Conservation (phyloP, 1,140 invertebrate species). For the Armadillidium nasatum region DNA sequence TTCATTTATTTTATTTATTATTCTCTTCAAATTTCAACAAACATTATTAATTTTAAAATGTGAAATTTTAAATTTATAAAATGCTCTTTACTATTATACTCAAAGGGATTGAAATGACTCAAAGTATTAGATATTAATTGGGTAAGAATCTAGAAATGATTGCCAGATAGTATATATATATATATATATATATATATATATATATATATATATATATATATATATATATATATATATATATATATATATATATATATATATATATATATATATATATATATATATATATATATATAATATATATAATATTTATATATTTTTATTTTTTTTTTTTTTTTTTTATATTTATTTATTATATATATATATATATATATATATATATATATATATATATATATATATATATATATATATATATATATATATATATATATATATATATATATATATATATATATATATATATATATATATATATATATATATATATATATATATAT, state of each 20-base stretch:
- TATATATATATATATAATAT: slow-evolving; percentile 19
- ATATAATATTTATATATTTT: slow-evolving; percentile 18
- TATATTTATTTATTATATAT: slow-evolving; percentile 9
- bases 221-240: slow-evolving; percentile 21
- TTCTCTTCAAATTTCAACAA: no score
- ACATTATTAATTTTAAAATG: no score
- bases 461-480: slow-evolving; percentile 17
- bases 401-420: slow-evolving; percentile 19
- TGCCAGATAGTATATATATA: no score
- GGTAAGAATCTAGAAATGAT: no score
- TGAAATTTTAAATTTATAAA: no score
- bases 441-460: slow-evolving; percentile 20
- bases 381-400: slow-evolving; percentile 17
- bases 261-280: slow-evolving; percentile 17
- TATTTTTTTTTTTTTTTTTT: no score
- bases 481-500: slow-evolving; percentile 22
- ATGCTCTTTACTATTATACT: no score
- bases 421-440: slow-evolving; percentile 18
- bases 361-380: slow-evolving; percentile 19
- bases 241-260: slow-evolving; percentile 16
- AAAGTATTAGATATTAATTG: no score
- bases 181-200: slow-evolving; percentile 21
- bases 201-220: slow-evolving; percentile 16
- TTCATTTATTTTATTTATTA: no score
- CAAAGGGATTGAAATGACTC: no score